phyloP scores from a whole-genome alignment of 2,797 vertebrate genomes.

The Molothrus ater region DNA sequence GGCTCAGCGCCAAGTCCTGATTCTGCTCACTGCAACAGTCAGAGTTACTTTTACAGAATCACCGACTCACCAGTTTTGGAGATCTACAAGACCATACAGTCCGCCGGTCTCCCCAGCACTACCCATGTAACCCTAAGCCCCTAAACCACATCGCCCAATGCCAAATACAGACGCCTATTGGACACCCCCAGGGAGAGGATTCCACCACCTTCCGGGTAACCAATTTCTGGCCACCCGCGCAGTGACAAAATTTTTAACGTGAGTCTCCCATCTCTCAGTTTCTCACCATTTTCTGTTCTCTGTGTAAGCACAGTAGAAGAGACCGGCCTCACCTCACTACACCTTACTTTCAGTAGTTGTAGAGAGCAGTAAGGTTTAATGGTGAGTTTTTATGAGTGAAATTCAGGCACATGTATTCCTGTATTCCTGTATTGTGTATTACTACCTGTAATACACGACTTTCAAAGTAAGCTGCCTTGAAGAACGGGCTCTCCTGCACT shows the following conservation, averaged over 20 bases:
- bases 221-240: background rate
- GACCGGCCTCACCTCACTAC: fast-evolving
- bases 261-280: background rate
- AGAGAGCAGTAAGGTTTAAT: background rate
- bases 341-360: background rate
- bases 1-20: fast-evolving
- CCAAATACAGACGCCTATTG: fast-evolving
- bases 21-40: fast-evolving
- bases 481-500: fast-evolving
- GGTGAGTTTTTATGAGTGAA: background rate
- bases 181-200: no score
- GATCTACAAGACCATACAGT: no score
- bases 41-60: background rate
- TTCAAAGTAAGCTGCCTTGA: background rate
- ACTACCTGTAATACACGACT: fast-evolving
- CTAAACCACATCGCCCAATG: background rate
- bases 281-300: background rate
- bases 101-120: fast-evolving
- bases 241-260: no score
- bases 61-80: fast-evolving
- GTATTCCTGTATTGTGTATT: no score
- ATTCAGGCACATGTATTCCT: no score
- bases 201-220: background rate
- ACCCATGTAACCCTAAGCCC: background rate
- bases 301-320: no score